Percentiles rank a stretch among this genome's conserved stretches.
These are phyloP conservation scores for Esperia sulphurella DNA, from an alignment of 2,888 invertebrate species.

Conservation along the genomic window DNA sequence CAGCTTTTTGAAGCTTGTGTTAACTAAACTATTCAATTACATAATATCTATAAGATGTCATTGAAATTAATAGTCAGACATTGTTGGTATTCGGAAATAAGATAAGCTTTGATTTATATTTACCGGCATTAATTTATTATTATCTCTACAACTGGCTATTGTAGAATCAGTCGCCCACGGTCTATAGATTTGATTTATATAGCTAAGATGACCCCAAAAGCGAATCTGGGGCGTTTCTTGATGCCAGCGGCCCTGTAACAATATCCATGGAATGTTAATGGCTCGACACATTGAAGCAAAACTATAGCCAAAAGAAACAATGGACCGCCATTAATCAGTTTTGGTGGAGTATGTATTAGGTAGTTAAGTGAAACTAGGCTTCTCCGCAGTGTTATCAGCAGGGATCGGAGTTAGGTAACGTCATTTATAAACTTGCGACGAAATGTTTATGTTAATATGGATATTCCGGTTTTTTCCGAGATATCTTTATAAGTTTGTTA, in stretches of 20 bases:
- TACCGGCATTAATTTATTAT: background rate
- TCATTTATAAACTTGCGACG: too few species aligned
- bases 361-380: too few species aligned
- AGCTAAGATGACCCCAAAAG: constrained; percentile 26
- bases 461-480: too few species aligned
- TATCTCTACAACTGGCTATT: background rate
- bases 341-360: background rate
- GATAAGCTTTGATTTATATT: background rate
- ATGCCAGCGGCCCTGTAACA: constrained; percentile 30
- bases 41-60: too few species aligned
- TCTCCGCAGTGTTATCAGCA: too few species aligned
- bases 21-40: too few species aligned
- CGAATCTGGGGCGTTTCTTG: constrained; percentile 34
- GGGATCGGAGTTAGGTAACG: too few species aligned
- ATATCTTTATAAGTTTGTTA: too few species aligned
- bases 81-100: background rate
- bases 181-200: constrained; percentile 9
- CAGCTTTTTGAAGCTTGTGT: too few species aligned
- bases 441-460: too few species aligned
- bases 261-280: constrained; percentile 38
- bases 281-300: constrained; percentile 27
- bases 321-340: constrained; percentile 5
- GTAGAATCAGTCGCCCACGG: background rate
- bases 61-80: too few species aligned
- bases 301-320: constrained; percentile 13